Evolutionary conservation across 2,888 invertebrate genomes (phyloP).

Genomic region (Smittia sp.): DNA sequence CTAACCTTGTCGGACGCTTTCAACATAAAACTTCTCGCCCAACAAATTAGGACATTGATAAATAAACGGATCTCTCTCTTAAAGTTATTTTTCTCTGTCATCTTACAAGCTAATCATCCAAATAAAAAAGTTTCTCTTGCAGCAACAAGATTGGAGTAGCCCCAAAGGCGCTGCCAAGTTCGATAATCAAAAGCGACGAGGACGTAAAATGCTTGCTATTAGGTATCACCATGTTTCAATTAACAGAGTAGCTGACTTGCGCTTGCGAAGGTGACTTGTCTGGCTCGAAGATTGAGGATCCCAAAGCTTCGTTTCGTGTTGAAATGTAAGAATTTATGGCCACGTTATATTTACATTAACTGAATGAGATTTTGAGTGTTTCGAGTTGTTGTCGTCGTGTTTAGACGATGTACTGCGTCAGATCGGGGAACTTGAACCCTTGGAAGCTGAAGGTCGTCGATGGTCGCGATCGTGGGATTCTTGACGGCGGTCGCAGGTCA

Average conservation of each 20-base stretch:
- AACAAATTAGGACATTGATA: too few species aligned
- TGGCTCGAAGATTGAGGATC: not conserved
- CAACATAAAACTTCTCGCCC: too few species aligned
- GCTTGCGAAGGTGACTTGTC: not conserved
- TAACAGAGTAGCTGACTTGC: not conserved
- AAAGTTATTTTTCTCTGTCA: too few species aligned
- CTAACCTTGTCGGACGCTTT: too few species aligned
- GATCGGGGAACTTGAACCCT: conserved; percentile 75
- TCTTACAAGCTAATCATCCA: too few species aligned
- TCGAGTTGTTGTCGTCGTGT: not conserved
- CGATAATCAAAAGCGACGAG: too few species aligned
- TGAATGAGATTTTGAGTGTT: conserved; percentile 22
- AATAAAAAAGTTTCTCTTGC: too few species aligned
- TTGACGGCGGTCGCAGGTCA: conserved; percentile 48
- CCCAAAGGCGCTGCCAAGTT: too few species aligned
- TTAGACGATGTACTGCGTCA: conserved; percentile 64
- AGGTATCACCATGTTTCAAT: not conserved
- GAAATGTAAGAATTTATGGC: conserved; percentile 32
- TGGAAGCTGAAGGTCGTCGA: conserved; percentile 49
- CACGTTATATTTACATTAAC: conserved; percentile 30
- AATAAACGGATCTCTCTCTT: too few species aligned
- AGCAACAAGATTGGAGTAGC: too few species aligned
- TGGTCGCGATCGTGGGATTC: conserved; percentile 42
- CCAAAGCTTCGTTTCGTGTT: not conserved
- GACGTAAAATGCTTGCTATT: not conserved